A percentile compares a stretch with the other conserved stretches of the same genome.
Evolutionary conservation across 2,888 invertebrate species (phyloP).

Genomic region (Watsonalla cultraria): DNA sequence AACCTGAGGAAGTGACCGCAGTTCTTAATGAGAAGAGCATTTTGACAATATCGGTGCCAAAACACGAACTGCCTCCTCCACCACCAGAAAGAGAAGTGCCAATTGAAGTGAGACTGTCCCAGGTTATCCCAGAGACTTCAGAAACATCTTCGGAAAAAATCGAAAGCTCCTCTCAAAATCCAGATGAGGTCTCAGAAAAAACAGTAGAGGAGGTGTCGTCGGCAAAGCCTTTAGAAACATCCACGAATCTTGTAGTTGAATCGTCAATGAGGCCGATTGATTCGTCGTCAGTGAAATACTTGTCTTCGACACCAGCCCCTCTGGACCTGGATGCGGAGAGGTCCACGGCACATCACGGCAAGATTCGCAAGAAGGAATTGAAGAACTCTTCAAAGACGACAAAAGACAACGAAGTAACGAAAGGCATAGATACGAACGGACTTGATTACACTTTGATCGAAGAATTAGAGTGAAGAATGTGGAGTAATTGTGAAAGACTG

Average conservation of each 20-base stretch:
- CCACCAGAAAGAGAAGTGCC: constrained; percentile 61
- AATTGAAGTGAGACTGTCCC: constrained; percentile 47
- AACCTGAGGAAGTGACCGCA: constrained; percentile 62
- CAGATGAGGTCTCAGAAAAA: constrained; percentile 16
- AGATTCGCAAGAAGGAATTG: constrained; percentile 70
- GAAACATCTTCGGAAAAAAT: constrained; percentile 11
- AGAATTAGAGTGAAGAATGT: constrained; percentile 41
- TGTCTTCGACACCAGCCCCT: constrained; percentile 14
- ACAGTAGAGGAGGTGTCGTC: constrained; percentile 10
- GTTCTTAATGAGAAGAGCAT: constrained; percentile 56
- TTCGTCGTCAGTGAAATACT: not conserved
- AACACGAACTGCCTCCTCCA: constrained; percentile 63
- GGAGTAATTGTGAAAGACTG: constrained; percentile 52
- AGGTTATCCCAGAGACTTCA: constrained; percentile 25
- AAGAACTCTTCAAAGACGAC: constrained; percentile 53
- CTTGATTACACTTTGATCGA: constrained; percentile 55
- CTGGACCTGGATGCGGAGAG: constrained; percentile 52
- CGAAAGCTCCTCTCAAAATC: constrained; percentile 23
- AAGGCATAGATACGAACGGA: constrained; percentile 53
- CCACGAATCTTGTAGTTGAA: constrained; percentile 6
- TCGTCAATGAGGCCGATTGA: constrained; percentile 14
- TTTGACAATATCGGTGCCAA: constrained; percentile 55
- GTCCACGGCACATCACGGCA: constrained; percentile 62
- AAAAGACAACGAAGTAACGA: constrained; percentile 67
- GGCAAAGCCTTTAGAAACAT: constrained; percentile 7